Conservation (phyloP, 2,113 vertebrate species). For the Herpetotheres cachinnans region DNA sequence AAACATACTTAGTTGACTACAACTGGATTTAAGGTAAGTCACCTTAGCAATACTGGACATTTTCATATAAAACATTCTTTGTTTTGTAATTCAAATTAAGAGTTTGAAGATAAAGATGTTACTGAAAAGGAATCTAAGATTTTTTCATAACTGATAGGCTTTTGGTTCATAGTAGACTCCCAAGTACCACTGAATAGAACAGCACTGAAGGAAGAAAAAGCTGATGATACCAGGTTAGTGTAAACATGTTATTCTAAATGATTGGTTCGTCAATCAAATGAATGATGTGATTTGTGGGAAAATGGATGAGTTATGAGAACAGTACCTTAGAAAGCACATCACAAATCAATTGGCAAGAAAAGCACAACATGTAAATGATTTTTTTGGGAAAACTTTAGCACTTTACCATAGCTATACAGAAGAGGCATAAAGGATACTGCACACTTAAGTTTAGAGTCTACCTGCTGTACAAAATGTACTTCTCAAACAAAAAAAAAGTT, state of each 20-base stretch:
- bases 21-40: neutral
- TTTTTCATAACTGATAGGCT: neutral
- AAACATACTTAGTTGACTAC: neutral
- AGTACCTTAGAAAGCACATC: neutral
- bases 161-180: neutral
- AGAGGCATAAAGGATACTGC: neutral
- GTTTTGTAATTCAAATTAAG: neutral
- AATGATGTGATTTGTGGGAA: neutral
- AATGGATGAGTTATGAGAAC: neutral
- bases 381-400: neutral
- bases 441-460: neutral
- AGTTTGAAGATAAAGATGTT: neutral
- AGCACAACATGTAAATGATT: neutral
- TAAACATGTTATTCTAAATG: neutral
- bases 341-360: neutral
- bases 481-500: neutral
- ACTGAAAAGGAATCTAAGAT: neutral
- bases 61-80: neutral
- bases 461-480: neutral
- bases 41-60: neutral
- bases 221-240: neutral
- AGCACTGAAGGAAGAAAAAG: neutral
- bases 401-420: neutral
- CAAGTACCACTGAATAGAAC: neutral
- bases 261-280: neutral